Evolutionary conservation across 2,113 vertebrate species (phyloP).

Genomic region (Tetrao urogallus): DNA sequence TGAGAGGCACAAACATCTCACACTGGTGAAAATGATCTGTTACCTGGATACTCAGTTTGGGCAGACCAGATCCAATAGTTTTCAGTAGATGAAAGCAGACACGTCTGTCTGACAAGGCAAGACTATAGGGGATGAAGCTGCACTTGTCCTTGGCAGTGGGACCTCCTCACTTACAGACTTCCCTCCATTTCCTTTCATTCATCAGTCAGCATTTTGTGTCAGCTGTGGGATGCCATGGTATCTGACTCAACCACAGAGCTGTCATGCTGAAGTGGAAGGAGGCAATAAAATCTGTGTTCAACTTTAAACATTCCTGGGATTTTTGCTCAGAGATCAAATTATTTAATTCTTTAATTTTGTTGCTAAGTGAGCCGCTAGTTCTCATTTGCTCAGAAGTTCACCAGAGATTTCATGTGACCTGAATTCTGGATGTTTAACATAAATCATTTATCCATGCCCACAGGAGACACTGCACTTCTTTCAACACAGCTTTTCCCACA

Average conservation of each 20-base stretch:
- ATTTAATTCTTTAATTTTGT: neutral
- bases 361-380: neutral
- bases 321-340: neutral
- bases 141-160: neutral
- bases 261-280: neutral
- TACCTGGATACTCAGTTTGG: neutral
- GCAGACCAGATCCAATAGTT: neutral
- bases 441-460: rapidly evolving
- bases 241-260: neutral
- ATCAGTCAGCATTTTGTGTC: neutral
- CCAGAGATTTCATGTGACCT: neutral
- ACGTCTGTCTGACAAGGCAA: neutral
- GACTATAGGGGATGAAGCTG: neutral
- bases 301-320: neutral
- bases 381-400: neutral
- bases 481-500: neutral
- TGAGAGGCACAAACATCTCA: neutral
- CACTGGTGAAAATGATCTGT: neutral
- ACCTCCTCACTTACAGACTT: neutral
- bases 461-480: neutral
- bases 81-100: neutral
- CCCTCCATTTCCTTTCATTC: neutral
- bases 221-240: neutral
- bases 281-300: neutral
- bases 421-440: neutral